phyloP scores from a whole-genome alignment of 2,888 invertebrate species.

The Steinernema hermaphroditum region DNA sequence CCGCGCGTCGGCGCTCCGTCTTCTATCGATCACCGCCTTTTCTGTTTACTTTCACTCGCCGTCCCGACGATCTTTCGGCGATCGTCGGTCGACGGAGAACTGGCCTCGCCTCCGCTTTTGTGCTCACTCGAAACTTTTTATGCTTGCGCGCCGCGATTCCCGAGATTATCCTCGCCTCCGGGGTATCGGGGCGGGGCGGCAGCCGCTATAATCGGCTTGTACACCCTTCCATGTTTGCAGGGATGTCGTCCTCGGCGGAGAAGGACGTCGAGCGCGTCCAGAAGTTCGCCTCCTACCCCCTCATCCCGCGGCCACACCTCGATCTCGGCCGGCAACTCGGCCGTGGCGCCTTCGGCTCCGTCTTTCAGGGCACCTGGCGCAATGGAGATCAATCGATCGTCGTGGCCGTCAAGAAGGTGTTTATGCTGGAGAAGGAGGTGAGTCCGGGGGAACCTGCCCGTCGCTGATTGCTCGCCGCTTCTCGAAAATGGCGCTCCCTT shows the following conservation, averaged over 20 bases:
- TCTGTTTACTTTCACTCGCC: conserved; percentile 3
- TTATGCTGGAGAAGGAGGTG: conserved; percentile 59
- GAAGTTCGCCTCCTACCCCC: conserved; percentile 45
- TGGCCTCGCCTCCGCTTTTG: no score
- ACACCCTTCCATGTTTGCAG: not conserved
- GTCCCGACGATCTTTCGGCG: not conserved
- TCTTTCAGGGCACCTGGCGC: conserved; percentile 49
- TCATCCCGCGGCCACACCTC: conserved; percentile 52
- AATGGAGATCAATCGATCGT: conserved; percentile 37
- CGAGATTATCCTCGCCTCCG: no score
- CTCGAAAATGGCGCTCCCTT: conserved; percentile 22
- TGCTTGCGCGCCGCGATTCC: no score
- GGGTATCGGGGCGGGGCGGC: no score
- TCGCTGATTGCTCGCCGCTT: no score
- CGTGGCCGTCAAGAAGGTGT: conserved; percentile 61
- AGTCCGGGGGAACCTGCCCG: not conserved
- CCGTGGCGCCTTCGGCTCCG: conserved; percentile 54
- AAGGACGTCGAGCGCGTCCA: conserved; percentile 13
- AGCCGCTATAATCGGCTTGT: no score
- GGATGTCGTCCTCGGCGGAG: conserved; percentile 12
- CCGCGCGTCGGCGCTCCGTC: not conserved
- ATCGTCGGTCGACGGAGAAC: not conserved
- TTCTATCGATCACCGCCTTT: conserved; percentile 4
- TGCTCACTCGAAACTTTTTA: no score
- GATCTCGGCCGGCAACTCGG: conserved; percentile 51